A percentile compares a stretch with the other conserved stretches of the same genome.
Evolutionary conservation across 2,113 vertebrate species (phyloP).

Genomic region (Micronycteris hirsuta): DNA sequence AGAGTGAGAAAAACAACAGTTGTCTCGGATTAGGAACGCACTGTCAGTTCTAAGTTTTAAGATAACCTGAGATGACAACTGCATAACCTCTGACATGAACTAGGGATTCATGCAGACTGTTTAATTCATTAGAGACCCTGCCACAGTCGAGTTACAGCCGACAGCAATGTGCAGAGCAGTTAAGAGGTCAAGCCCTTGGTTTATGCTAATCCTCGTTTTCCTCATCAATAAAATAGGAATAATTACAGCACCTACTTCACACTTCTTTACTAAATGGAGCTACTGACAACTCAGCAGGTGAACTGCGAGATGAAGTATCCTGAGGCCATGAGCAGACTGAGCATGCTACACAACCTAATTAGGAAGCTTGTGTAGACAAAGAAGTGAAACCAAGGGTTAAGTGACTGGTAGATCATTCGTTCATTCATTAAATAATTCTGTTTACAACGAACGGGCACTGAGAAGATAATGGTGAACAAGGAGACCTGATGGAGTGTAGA

Average conservation of each 20-base stretch:
- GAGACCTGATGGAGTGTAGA: background rate
- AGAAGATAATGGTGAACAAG: background rate
- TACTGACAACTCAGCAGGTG: background rate
- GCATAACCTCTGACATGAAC: background rate
- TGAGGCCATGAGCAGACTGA: background rate
- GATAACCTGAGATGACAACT: background rate
- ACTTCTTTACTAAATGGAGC: background rate
- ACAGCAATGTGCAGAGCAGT: background rate
- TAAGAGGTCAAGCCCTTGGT: background rate
- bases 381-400: background rate
- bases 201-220: background rate
- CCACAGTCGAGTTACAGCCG: background rate
- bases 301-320: background rate
- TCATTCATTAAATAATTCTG: background rate
- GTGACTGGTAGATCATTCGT: background rate
- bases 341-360: background rate
- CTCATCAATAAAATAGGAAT: slow-evolving; percentile 30
- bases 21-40: slow-evolving; percentile 5
- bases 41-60: background rate
- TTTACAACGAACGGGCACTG: background rate
- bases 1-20: slow-evolving; percentile 31
- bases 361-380: background rate
- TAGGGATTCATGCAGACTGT: background rate
- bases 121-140: background rate
- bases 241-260: slow-evolving; percentile 22